Evolutionary conservation across 2,797 vertebrate species (phyloP), one percentile per base, ranked within the genome.

Genomic region (Pogoniulus pusillus): DNA sequence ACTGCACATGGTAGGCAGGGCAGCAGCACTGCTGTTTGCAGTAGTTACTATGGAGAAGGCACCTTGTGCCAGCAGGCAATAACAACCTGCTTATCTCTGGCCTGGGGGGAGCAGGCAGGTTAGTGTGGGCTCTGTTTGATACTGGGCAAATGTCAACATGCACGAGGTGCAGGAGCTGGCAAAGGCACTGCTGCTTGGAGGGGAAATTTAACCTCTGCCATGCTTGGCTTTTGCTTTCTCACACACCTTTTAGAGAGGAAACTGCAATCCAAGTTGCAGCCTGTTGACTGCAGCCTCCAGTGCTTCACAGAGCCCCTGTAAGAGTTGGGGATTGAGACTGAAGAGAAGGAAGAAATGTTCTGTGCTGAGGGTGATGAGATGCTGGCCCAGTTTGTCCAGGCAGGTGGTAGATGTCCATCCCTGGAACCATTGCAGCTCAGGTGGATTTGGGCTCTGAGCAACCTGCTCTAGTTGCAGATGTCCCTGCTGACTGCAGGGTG

Each of bases 281-380:
- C 35, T 24, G 0, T 58, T 75, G 45, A 70, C 3, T 47, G 16
- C 47, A 76, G 60, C 29, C 71, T 53, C 43, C 53, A 11, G 2
- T 2, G 43, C 64, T 57, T 32, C 47, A 35, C 41, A 8, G 30
- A 0, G 14, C 10, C 16, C 39, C 58, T 27, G 0, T 13, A 30
- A 53, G 51, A 29, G 27, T 45, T 9, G 51, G 27, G 13, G 51
- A 16, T 10, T 53, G 9, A 53, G 27, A 53, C 51, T 29, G 27
- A 15, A 29, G 27, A 29, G 15, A 16, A 53, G 27, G 51, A 53
- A 27, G 51, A 53, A 6, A 16, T 53, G 15, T 29, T 53, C 27
- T 16, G 6, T 26, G 10, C 15, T 53, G 51, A 29, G 51, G 26
- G 27, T 53, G 51, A 16, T 29, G 15, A 53, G 51, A 29, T 16